These are phyloP conservation scores for Gonioctena quinquepunctata DNA, from an alignment of 1,140 invertebrate species.

Conservation along the genomic window DNA sequence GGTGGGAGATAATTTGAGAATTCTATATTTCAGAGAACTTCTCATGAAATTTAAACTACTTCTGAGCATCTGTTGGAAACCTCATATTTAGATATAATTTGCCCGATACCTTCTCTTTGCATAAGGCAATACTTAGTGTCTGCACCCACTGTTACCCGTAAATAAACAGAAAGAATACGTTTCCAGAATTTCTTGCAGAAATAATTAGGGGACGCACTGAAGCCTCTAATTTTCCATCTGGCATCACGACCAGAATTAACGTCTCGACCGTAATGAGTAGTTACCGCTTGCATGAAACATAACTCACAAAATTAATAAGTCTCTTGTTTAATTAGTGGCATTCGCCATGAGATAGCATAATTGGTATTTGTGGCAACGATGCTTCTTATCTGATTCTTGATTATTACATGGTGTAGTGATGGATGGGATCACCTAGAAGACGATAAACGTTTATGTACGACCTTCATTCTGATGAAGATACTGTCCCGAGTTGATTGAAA, in stretches of 20 bases:
- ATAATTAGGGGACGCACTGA: conserved; percentile 12
- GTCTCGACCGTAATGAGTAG: conserved; percentile 17
- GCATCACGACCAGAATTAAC: conserved; percentile 13
- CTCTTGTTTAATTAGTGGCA: conserved; percentile 31
- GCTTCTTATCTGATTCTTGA: conserved; percentile 27
- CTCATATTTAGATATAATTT: no score
- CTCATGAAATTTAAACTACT: no score
- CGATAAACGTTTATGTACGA: not conserved
- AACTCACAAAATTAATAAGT: conserved; percentile 32
- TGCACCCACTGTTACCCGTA: no score
- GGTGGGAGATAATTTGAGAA: no score
- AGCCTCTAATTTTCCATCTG: conserved; percentile 22
- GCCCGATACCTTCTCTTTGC: no score
- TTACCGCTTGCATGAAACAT: conserved; percentile 22
- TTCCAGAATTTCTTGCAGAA: not conserved
- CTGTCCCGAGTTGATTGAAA: no score
- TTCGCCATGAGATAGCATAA: conserved; percentile 25
- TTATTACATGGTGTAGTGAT: conserved; percentile 15
- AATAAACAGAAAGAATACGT: not conserved
- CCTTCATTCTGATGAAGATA: not conserved
- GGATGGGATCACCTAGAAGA: not conserved
- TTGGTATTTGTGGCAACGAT: conserved; percentile 29
- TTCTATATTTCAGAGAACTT: no score
- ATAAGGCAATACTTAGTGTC: no score
- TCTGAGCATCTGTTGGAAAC: no score